Percentiles rank a stretch among this genome's conserved stretches.
Conservation (phyloP, 2,888 invertebrate genomes). For the Folsomia manolachei region DNA sequence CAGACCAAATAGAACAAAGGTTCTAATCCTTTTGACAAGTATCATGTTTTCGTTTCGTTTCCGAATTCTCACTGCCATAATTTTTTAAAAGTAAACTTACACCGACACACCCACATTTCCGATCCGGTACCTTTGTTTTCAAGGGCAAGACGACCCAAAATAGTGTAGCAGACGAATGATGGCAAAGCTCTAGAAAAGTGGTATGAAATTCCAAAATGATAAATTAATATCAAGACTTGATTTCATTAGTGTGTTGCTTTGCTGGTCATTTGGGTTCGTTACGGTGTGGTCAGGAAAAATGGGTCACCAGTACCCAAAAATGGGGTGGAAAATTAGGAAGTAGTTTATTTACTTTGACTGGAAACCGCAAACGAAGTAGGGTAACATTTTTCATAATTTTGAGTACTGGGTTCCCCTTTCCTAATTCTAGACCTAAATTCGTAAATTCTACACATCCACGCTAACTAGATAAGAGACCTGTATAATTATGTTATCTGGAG, state of each 20-base stretch:
- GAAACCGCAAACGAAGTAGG: neutral
- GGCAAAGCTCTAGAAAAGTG: neutral
- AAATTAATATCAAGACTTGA: no score
- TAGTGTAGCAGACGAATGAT: neutral
- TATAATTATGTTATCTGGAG: neutral
- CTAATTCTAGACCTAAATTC: no score
- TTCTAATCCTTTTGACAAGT: neutral
- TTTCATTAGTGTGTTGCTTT: no score
- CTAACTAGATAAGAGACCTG: neutral
- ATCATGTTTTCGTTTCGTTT: conserved; percentile 2
- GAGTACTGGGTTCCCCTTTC: neutral
- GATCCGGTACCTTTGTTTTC: neutral
- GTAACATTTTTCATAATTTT: conserved; percentile 1
- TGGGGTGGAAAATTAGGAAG: neutral
- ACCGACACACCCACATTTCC: neutral
- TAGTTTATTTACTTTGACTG: neutral
- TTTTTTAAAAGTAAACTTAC: neutral
- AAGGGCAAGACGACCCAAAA: neutral
- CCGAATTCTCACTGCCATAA: conserved; percentile 14
- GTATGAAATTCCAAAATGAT: neutral
- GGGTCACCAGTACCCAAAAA: neutral
- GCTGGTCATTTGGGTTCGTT: neutral
- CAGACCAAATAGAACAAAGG: neutral
- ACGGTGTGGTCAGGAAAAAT: neutral
- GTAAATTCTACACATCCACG: neutral